Evolutionary conservation across 2,888 invertebrate genomes (phyloP).

Genomic region (Stomorhina lunata): DNA sequence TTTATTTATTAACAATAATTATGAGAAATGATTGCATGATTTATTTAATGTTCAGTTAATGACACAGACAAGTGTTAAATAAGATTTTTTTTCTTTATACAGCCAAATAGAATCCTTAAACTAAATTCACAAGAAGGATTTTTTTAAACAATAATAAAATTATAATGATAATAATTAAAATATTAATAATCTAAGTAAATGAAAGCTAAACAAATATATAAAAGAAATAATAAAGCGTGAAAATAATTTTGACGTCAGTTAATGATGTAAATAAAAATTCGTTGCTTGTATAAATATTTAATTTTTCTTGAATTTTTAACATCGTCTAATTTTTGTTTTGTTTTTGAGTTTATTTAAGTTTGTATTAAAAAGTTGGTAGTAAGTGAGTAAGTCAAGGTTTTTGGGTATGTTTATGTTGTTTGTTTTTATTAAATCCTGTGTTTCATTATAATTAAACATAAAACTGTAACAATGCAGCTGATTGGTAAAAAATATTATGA

Average conservation of each 20-base stretch:
- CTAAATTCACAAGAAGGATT: slow-evolving; percentile 22
- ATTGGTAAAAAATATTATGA: slow-evolving; percentile 58
- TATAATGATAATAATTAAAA: slow-evolving; percentile 3
- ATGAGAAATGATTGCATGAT: slow-evolving; percentile 1
- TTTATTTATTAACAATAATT: slow-evolving; percentile 14
- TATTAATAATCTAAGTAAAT: slow-evolving; percentile 10
- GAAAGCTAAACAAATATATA: slow-evolving; percentile 24
- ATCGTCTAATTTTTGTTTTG: slow-evolving; percentile 30
- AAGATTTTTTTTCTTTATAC: slow-evolving; percentile 12
- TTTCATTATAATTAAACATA: slow-evolving; percentile 42
- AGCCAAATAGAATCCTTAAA: slow-evolving; percentile 17
- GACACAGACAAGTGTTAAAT: slow-evolving; percentile 38
- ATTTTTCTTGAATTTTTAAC: slow-evolving; percentile 34
- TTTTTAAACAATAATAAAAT: slow-evolving; percentile 20
- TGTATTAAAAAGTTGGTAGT: background rate
- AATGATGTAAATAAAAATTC: slow-evolving; percentile 49
- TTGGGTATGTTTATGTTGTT: slow-evolving; percentile 17
- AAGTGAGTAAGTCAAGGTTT: slow-evolving; percentile 39
- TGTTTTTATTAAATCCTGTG: slow-evolving; percentile 29
- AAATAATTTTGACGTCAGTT: slow-evolving; percentile 1
- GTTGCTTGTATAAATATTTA: slow-evolving; percentile 52
- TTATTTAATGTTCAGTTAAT: slow-evolving; percentile 42
- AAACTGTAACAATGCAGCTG: slow-evolving; percentile 51
- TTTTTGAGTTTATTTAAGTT: slow-evolving; percentile 2
- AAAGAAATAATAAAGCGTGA: slow-evolving; percentile 1